phyloP scores from a whole-genome alignment of 2,888 invertebrate genomes.

The Noctua janthina region DNA sequence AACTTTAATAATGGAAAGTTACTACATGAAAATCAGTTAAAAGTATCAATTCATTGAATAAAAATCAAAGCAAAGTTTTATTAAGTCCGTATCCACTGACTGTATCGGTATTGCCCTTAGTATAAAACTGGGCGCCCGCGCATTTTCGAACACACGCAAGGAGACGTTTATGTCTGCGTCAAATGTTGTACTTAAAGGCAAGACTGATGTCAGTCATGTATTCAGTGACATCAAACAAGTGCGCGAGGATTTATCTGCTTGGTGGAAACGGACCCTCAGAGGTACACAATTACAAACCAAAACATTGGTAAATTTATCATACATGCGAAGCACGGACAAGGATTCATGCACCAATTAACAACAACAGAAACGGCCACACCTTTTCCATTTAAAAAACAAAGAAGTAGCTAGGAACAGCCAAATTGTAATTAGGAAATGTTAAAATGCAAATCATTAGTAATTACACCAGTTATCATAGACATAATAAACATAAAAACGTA shows the following conservation, averaged over 20 bases:
- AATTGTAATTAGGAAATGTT: not conserved
- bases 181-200: not conserved
- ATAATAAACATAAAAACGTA: slow-evolving; percentile 30
- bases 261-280: not conserved
- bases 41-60: not conserved
- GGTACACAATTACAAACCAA: slow-evolving; percentile 24
- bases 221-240: not conserved
- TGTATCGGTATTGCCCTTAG: not conserved
- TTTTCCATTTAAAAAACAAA: not conserved
- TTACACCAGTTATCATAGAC: not conserved
- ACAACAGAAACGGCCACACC: slow-evolving; percentile 16
- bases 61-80: slow-evolving; percentile 3
- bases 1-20: slow-evolving; percentile 4
- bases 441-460: slow-evolving; percentile 31
- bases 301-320: slow-evolving; percentile 11
- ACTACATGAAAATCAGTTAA: not conserved
- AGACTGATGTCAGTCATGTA: not conserved
- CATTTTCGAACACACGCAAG: not conserved
- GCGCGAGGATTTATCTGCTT: not conserved
- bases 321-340: slow-evolving; percentile 46
- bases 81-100: not conserved
- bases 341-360: slow-evolving; percentile 33
- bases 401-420: not conserved
- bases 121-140: not conserved
- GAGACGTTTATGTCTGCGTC: not conserved